A percentile compares a stretch with the other conserved stretches of the same genome.
Evolutionary conservation across 2,113 vertebrate species (phyloP).

Genomic region (Xyrauchen texanus): DNA sequence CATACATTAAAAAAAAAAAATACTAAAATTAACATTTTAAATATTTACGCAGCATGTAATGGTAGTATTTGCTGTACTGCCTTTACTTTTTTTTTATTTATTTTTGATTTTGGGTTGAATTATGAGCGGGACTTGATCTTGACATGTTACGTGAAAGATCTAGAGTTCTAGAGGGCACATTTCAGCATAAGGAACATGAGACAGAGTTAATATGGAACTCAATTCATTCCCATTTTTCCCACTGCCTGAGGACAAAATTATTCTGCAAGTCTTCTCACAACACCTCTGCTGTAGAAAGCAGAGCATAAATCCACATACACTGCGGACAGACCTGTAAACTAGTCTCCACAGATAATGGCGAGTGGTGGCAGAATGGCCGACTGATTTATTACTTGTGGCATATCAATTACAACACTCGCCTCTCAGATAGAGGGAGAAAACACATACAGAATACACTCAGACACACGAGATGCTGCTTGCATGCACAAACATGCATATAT

Average conservation of each 20-base stretch:
- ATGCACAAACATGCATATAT: constrained; percentile 9
- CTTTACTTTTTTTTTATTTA: no score
- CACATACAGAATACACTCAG: background rate
- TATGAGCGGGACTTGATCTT: background rate
- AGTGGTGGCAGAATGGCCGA: constrained; percentile 50
- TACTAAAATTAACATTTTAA: no score
- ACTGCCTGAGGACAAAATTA: constrained; percentile 20
- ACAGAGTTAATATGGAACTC: constrained; percentile 35
- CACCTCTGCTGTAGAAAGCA: constrained; percentile 37
- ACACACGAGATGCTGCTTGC: background rate
- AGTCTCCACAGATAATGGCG: constrained; percentile 59
- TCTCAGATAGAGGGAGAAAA: constrained; percentile 43
- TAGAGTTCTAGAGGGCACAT: background rate
- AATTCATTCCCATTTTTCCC: constrained; percentile 32
- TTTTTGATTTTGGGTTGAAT: background rate
- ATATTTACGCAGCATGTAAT: no score
- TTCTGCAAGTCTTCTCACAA: constrained; percentile 7
- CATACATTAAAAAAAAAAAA: no score
- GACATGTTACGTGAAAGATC: background rate
- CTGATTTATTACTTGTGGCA: constrained; percentile 63
- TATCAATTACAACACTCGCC: constrained; percentile 60
- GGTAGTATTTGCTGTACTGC: no score
- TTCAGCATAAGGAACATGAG: constrained; percentile 23
- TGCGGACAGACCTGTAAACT: constrained; percentile 55
- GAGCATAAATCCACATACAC: constrained; percentile 27